phyloP scores from a whole-genome alignment of 2,888 invertebrate species.

The Drosophila basisetae region DNA sequence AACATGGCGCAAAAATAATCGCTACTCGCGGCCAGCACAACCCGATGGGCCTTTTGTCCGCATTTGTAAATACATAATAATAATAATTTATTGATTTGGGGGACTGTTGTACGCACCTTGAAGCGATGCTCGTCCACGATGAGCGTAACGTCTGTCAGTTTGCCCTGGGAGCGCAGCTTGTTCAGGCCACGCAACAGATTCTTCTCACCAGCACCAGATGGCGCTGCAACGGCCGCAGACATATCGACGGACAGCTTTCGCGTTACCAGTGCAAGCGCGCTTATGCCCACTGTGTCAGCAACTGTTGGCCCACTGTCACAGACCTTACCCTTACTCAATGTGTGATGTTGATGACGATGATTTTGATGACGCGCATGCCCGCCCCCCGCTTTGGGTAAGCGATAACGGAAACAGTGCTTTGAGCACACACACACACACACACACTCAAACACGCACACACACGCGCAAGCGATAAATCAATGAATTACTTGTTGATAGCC shows the following conservation, averaged over 20 bases:
- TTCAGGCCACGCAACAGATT: slow-evolving; percentile 86
- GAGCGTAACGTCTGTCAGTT: slow-evolving; percentile 89
- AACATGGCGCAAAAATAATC: slow-evolving; percentile 92
- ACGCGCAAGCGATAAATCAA: slow-evolving; percentile 5
- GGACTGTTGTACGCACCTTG: slow-evolving; percentile 84
- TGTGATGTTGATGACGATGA: slow-evolving; percentile 22
- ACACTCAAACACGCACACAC: slow-evolving; percentile 6
- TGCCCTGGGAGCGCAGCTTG: slow-evolving; percentile 87
- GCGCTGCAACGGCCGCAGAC: slow-evolving; percentile 27
- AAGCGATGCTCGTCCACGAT: slow-evolving; percentile 88
- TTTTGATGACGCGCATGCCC: slow-evolving; percentile 30
- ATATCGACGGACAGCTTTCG: slow-evolving; percentile 24
- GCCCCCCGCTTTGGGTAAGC: neutral
- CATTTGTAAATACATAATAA: neutral
- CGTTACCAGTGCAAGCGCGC: slow-evolving; percentile 30
- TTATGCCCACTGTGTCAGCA: slow-evolving; percentile 1
- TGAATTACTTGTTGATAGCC: slow-evolving; percentile 26
- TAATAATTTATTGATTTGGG: neutral
- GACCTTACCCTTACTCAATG: slow-evolving; percentile 44
- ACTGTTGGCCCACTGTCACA: slow-evolving; percentile 4
- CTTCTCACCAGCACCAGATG: slow-evolving; percentile 29
- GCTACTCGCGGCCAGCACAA: slow-evolving; percentile 90
- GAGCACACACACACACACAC: slow-evolving; percentile 1
- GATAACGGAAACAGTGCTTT: slow-evolving; percentile 8
- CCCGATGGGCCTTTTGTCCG: slow-evolving; percentile 87